phyloP scores from a whole-genome alignment of 1,140 invertebrate genomes.

The Macrostomum lignano region DNA sequence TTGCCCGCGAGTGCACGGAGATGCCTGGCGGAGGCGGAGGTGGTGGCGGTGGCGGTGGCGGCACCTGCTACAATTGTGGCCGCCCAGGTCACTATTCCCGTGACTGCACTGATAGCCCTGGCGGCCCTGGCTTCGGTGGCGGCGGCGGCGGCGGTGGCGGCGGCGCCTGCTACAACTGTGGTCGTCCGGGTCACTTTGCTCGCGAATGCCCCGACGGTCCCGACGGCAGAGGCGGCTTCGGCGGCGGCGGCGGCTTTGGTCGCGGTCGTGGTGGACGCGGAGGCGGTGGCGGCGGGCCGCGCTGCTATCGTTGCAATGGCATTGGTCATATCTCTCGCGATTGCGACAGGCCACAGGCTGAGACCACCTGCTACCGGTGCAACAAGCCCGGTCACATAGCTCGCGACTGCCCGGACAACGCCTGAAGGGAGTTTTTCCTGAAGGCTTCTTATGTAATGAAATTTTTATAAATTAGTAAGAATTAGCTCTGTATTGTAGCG shows the following conservation, averaged over 20 bases:
- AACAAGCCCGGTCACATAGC: constrained; percentile 28
- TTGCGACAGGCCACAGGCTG: constrained; percentile 29
- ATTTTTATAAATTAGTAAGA: too few relatives aligned
- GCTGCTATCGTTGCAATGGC: constrained; percentile 72
- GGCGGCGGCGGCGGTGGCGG: too few relatives aligned
- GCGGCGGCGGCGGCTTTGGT: too few relatives aligned
- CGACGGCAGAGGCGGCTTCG: too few relatives aligned
- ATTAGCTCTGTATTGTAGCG: too few relatives aligned
- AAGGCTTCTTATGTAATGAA: too few relatives aligned
- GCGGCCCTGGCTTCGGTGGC: too few relatives aligned
- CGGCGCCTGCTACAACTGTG: constrained; percentile 1
- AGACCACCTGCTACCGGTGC: constrained; percentile 22
- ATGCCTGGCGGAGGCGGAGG: neutral
- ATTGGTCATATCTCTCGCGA: constrained; percentile 66
- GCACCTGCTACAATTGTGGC: constrained; percentile 47
- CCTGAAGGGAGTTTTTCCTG: too few relatives aligned
- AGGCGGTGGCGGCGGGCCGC: constrained; percentile 15
- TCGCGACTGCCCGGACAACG: constrained; percentile 28
- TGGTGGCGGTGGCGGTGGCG: constrained; percentile 5
- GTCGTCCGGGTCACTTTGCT: constrained; percentile 3
- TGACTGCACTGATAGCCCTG: constrained; percentile 38
- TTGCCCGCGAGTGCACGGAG: constrained; percentile 54
- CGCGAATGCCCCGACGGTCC: constrained; percentile 1
- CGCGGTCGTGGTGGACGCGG: too few relatives aligned
- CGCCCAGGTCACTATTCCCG: constrained; percentile 49